phyloP scores from a whole-genome alignment of 2,888 invertebrate genomes.

The Lasioglossum marginatum region DNA sequence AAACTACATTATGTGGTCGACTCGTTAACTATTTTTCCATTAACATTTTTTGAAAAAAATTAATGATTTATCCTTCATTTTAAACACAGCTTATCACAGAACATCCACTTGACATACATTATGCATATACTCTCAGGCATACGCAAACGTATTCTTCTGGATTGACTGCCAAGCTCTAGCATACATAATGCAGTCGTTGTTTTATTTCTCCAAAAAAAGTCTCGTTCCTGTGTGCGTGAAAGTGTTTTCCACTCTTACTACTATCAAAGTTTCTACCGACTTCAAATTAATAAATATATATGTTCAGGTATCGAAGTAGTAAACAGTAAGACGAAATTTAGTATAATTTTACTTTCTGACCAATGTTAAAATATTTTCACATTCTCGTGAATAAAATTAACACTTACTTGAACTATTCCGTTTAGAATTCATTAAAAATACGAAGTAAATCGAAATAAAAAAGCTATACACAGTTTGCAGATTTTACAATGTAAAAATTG shows the following conservation, averaged over 20 bases:
- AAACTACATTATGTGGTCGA: background rate
- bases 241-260: background rate
- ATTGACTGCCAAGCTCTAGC: background rate
- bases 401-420: too few relatives aligned
- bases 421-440: too few relatives aligned
- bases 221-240: background rate
- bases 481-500: too few relatives aligned
- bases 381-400: too few relatives aligned
- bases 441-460: too few relatives aligned
- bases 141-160: conserved; percentile 10
- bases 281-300: background rate
- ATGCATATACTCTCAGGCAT: background rate
- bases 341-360: too few relatives aligned
- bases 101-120: background rate
- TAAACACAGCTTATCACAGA: background rate
- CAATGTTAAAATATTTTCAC: too few relatives aligned
- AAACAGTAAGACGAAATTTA: too few relatives aligned
- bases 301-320: background rate
- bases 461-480: too few relatives aligned
- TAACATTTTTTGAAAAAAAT: background rate
- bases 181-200: conserved; percentile 2
- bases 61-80: background rate
- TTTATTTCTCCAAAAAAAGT: background rate
- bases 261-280: background rate
- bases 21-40: background rate